Conservation (phyloP, 2,888 invertebrate species). For the Drosophila glabriapex region DNA sequence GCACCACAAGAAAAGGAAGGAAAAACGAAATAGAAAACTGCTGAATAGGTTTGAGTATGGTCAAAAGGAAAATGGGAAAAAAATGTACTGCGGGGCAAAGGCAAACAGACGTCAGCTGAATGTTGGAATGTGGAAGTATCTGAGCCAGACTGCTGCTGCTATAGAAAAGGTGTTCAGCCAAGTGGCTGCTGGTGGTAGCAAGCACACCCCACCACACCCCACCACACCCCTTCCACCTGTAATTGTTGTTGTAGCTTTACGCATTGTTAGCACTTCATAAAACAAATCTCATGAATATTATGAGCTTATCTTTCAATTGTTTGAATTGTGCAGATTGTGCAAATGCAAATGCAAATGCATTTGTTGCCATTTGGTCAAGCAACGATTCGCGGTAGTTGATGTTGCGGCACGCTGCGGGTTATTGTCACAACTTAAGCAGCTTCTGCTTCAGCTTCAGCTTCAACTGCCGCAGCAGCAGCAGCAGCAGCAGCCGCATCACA, state of each 20-base stretch:
- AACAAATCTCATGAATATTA: conserved; percentile 85
- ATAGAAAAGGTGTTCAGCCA: conserved; percentile 55
- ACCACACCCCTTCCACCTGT: not conserved
- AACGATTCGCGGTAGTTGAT: conserved; percentile 14
- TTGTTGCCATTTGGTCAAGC: conserved; percentile 46
- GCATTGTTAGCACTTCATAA: conserved; percentile 85
- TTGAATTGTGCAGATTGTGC: conserved; percentile 54
- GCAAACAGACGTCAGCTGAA: conserved; percentile 21
- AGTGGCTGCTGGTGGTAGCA: conserved; percentile 25
- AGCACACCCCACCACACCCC: not conserved
- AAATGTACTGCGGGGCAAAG: conserved; percentile 52
- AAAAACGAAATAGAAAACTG: conserved; percentile 2
- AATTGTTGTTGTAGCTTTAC: conserved; percentile 57
- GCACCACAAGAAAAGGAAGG: conserved; percentile 15
- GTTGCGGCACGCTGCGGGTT: conserved; percentile 61
- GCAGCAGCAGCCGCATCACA: conserved; percentile 8
- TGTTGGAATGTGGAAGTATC: not conserved
- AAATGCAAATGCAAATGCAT: conserved; percentile 36
- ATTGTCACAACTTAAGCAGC: conserved; percentile 69
- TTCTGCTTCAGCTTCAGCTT: conserved; percentile 5
- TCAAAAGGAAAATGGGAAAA: conserved; percentile 49
- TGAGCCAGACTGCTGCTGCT: conserved; percentile 17
- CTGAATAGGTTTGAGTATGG: conserved; percentile 33
- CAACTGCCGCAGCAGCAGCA: not conserved
- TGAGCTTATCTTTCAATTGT: conserved; percentile 70